A percentile compares a stretch with the other conserved stretches of the same genome.
phyloP scores from a whole-genome alignment of 1,140 invertebrate genomes.

The Papilio helenus region DNA sequence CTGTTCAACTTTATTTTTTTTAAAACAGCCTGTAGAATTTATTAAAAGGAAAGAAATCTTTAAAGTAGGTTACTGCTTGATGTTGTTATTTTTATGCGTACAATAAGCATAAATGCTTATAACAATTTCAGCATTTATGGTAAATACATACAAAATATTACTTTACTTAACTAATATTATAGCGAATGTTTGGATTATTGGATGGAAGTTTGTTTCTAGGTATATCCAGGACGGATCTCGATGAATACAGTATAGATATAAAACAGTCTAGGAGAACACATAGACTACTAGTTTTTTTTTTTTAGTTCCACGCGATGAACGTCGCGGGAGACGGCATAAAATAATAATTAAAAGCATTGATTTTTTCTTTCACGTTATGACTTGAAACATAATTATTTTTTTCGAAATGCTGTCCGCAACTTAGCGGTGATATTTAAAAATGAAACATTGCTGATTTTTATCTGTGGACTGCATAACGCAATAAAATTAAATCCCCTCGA shows the following conservation, averaged over 20 bases:
- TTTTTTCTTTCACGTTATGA: too few species aligned
- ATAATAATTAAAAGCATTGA: too few species aligned
- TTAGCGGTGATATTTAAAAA: not conserved
- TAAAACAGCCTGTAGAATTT: slow-evolving; percentile 2
- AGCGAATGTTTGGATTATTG: too few species aligned
- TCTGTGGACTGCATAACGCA: slow-evolving; percentile 1
- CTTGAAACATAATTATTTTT: not conserved
- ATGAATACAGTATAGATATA: too few species aligned
- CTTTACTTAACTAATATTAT: too few species aligned
- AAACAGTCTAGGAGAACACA: too few species aligned
- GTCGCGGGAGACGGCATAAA: too few species aligned
- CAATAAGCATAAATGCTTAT: not conserved
- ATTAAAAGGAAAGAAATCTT: slow-evolving; percentile 1
- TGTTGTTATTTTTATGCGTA: not conserved
- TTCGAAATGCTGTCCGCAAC: not conserved
- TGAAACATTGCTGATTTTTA: slow-evolving; percentile 13
- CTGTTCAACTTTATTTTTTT: slow-evolving; percentile 16
- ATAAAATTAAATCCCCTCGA: slow-evolving; percentile 14
- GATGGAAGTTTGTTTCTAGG: too few species aligned
- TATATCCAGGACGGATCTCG: too few species aligned
- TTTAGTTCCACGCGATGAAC: too few species aligned
- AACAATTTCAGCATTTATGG: not conserved
- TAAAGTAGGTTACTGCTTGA: not conserved
- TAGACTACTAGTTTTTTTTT: too few species aligned
- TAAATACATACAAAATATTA: too few species aligned